Base-by-base conservation (phyloP, 2,797 vertebrate genomes). In the Nannoperca obscura region DNA sequence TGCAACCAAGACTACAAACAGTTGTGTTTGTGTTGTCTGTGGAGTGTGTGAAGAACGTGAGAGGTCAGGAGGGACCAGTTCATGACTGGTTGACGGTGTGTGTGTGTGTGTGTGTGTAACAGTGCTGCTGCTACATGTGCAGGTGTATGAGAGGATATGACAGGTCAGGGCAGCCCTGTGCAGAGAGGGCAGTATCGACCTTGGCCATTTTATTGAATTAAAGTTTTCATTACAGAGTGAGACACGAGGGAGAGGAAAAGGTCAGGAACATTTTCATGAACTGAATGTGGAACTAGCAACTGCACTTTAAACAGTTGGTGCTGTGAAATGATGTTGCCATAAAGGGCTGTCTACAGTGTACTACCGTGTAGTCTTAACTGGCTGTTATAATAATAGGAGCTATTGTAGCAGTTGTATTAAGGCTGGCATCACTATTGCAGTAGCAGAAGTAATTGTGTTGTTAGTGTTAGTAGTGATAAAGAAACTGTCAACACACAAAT, bases 131-230 rank as follows among this genome's bases (percentile, higher is more conserved):
- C 22, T 67, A 1, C 62, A 8, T 52, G 19, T 71, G 24, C 19
- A 5, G 72, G 30, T 36, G 1, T 65, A 24, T 80, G 60, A 83
- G 78, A 57, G 73, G 76, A 78, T 70, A 52, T 73, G 76, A 84
- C 82, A 84, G 64, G 77, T 75, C 78, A 75, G 78, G 20, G 38
- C 30, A 46, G 65, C 9, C 57, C 74, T 66, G 52, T 55, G 49
- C 61, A 78, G 67, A 72, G 42, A 57, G 42, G 58, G 72, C 0
- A 81, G 64, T 58, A 67, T 36, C 15, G 72, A 88, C 88, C 91
- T 86, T 89, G 81, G 62, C 38, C 27, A 60, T 80, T 85, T 78
- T 75, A 89, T 80, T 86, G 47, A 85, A 86, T 89, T 87, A 79
- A 74, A 78, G 66, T 84, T 84, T 78, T 76, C n/a, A 32, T 87